Base-by-base conservation (phyloP, 2,888 invertebrate species). In the Eupithecia insigniata region DNA sequence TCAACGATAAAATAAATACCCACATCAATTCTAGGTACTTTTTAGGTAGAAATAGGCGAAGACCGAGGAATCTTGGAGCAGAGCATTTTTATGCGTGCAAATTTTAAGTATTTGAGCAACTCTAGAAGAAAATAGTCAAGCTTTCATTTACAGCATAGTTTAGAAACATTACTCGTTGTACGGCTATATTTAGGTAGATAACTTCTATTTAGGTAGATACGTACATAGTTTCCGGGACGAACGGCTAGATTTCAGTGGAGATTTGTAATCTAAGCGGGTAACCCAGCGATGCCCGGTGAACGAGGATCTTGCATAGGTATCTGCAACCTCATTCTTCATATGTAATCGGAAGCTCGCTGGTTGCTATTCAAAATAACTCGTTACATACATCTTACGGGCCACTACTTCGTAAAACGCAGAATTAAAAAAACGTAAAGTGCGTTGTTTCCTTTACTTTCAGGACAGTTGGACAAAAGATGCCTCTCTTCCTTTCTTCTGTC, bases 241-340 rank as follows among this genome's bases (percentile, higher is more conserved):
- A 4, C 12, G 61, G 68, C 62, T 61, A 71, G 71, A 71, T 71
- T 66, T 71, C 70, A 71, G 71, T 71, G 43, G 66, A 71, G 70
- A 74, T 71, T 71, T 69, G 73, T 66, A 71, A 74, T 68, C 73
- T 69, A 70, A 67, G 36, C 67, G 73, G 58, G 46, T 73, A 73
- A 73, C 70, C 70, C 70, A 70, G 51, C 65, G 39, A 51, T 18
- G 39, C 46, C 46, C 26, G 55, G 26, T 55, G 26, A 55, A 55
- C 46, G n/a, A 7, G 10, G 46, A 2, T 51, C 22, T 51, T 22
- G 46, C 46, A 3, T 10, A 22, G 10, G 46, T 22, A 22, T 22
- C 46, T 51, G 10, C 22, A 51, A 2, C 10, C 46, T 22, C 46
- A 51, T 51, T 51, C 22, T 51, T 51, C 46, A 51, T 51, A 51